phyloP scores from a whole-genome alignment of 2,888 invertebrate species.

The Asteroscopus sphinx region DNA sequence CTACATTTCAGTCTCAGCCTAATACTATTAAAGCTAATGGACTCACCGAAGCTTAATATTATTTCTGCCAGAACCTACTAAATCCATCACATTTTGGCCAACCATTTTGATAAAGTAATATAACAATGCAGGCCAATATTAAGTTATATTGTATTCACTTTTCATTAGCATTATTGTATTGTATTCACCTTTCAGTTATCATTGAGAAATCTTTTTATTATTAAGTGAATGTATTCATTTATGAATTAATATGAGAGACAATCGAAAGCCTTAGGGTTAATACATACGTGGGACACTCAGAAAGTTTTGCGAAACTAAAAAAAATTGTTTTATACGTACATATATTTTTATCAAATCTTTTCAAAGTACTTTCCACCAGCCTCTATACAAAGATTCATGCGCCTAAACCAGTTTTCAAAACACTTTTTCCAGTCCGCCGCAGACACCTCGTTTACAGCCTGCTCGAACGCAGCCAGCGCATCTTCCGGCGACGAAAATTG shows the following conservation, averaged over 20 bases:
- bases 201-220: slow-evolving; percentile 14
- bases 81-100: slow-evolving; percentile 35
- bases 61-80: slow-evolving; percentile 24
- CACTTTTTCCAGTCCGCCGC: no score
- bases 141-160: slow-evolving; percentile 28
- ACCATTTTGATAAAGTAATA: slow-evolving; percentile 19
- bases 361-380: no score
- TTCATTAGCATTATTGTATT: no score
- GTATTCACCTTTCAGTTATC: slow-evolving; percentile 27
- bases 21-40: slow-evolving; percentile 35
- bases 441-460: no score
- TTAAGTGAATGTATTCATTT: slow-evolving; percentile 15
- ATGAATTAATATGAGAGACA: slow-evolving; percentile 22
- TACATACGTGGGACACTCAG: no score
- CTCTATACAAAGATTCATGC: no score
- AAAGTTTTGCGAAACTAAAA: no score
- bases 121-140: background rate
- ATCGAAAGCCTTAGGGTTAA: slow-evolving; percentile 17
- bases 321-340: no score
- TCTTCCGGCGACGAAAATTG: no score
- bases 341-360: no score
- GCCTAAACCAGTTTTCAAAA: no score
- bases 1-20: slow-evolving; percentile 16
- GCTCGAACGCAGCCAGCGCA: no score
- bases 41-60: slow-evolving; percentile 25